These are phyloP conservation scores for Forpus xanthops DNA, from an alignment of 2,797 vertebrate genomes.

Conservation along the genomic window DNA sequence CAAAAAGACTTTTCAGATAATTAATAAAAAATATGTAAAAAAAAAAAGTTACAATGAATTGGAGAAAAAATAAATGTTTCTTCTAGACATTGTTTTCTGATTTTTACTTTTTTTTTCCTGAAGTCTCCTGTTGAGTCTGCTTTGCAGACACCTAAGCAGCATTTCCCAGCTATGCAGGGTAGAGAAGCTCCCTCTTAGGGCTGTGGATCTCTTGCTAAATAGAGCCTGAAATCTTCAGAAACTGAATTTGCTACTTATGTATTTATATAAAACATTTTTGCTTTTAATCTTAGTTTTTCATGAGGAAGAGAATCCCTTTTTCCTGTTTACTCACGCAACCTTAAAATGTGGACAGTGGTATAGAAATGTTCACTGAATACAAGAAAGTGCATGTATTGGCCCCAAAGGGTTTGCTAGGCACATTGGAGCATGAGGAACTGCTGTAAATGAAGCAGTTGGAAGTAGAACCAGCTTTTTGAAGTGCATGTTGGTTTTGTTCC, in stretches of 20 bases:
- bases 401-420: background rate
- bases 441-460: background rate
- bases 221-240: background rate
- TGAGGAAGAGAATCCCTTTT: background rate
- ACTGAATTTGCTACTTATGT: background rate
- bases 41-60: background rate
- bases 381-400: background rate
- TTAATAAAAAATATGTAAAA: background rate
- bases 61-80: background rate
- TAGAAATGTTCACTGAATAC: background rate
- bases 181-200: background rate
- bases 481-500: background rate
- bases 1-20: background rate
- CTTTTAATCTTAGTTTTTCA: background rate
- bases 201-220: background rate
- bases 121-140: background rate
- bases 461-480: constrained; percentile 19
- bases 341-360: background rate
- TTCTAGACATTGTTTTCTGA: background rate
- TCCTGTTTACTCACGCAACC: background rate
- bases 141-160: background rate
- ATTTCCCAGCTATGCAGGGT: background rate
- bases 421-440: background rate
- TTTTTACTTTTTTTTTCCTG: background rate
- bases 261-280: background rate